Evolutionary conservation across 2,888 invertebrate genomes (phyloP).

Genomic region (Encarsia formosa): DNA sequence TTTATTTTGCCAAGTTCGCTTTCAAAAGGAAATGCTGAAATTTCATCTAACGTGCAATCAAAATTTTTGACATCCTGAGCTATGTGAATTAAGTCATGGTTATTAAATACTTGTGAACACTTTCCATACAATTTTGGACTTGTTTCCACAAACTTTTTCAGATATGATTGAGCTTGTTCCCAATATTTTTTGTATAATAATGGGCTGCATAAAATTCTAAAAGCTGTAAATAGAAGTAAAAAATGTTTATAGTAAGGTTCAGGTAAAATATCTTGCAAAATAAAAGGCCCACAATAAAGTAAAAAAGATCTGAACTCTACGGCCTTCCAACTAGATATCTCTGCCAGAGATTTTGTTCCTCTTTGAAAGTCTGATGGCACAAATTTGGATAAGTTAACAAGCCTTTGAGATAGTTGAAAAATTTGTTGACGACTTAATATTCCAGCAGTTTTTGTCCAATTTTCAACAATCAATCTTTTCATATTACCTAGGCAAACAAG

Average conservation of each 20-base stretch:
- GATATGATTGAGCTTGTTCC: not conserved
- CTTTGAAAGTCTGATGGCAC: slow-evolving; percentile 2
- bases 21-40: not conserved
- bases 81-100: not conserved
- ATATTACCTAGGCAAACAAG: not conserved
- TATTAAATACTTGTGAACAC: not conserved
- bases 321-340: slow-evolving; percentile 4
- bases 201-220: not conserved
- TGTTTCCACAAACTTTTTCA: not conserved
- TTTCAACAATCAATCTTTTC: not conserved
- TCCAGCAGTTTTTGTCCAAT: not conserved
- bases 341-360: not conserved
- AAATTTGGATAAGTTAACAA: not conserved
- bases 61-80: not conserved
- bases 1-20: not conserved
- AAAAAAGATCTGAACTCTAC: not conserved
- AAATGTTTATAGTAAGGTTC: not conserved
- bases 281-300: not conserved
- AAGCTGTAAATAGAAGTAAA: not conserved
- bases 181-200: not conserved
- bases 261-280: not conserved
- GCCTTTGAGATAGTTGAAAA: not conserved
- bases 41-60: not conserved
- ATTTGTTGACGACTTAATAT: not conserved
- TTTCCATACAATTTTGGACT: not conserved